Percentiles rank a stretch among this genome's conserved stretches.
Evolutionary conservation across 2,797 vertebrate species (phyloP).

Genomic region (Macrochelys suwanniensis): DNA sequence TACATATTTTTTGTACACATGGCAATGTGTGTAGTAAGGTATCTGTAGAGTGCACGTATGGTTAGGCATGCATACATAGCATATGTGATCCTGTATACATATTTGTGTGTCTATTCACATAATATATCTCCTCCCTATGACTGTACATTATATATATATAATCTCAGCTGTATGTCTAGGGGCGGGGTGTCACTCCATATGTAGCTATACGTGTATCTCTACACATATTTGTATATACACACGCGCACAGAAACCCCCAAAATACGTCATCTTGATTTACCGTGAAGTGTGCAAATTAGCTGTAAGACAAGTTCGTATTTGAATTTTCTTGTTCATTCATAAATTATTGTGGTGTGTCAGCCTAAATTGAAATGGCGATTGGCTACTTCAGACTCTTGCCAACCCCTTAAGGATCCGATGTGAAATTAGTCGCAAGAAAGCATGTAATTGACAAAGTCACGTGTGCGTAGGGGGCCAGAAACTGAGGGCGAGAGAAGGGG

Average conservation of each 20-base stretch:
- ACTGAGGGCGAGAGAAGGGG: constrained; percentile 83
- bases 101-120: fast-evolving
- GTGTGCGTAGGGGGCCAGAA: constrained; percentile 90
- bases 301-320: constrained; percentile 62
- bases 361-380: constrained; percentile 84
- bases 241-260: constrained; percentile 28
- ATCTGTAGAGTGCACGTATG: not conserved
- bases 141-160: not conserved
- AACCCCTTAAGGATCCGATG: constrained; percentile 83
- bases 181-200: not conserved
- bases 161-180: not conserved
- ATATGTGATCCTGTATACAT: not conserved
- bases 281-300: constrained; percentile 76
- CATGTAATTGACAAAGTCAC: constrained; percentile 97
- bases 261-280: constrained; percentile 74
- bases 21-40: not conserved
- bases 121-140: not conserved
- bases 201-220: not conserved
- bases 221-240: not conserved
- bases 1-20: not conserved
- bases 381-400: constrained; percentile 83
- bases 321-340: constrained; percentile 84
- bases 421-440: constrained; percentile 91
- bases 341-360: constrained; percentile 86
- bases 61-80: not conserved